These are phyloP conservation scores for Parazoanthus darwini DNA, from an alignment of 92 coral and sea anemone genomes.

Conservation along the genomic window DNA sequence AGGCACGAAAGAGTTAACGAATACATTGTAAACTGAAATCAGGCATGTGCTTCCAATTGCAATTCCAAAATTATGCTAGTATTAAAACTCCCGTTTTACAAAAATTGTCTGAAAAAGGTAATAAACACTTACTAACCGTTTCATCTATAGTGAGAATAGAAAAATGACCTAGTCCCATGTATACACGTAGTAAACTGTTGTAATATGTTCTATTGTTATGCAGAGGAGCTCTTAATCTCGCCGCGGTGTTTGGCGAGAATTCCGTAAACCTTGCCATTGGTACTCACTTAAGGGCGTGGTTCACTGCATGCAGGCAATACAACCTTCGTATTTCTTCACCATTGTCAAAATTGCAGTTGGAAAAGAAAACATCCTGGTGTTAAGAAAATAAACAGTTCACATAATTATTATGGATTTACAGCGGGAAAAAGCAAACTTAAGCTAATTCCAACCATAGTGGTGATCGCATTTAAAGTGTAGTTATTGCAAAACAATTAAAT, in stretches of 20 bases:
- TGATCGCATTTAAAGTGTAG: too few species aligned
- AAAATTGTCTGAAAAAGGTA: not conserved
- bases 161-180: too few species aligned
- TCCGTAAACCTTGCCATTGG: not conserved
- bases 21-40: too few species aligned
- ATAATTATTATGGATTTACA: not conserved
- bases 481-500: too few species aligned
- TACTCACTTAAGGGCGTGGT: constrained; percentile 90
- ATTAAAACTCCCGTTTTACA: too few species aligned
- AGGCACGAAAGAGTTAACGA: too few species aligned
- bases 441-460: too few species aligned
- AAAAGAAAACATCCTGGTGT: constrained; percentile 82
- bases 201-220: too few species aligned
- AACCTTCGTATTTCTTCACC: constrained; percentile 84
- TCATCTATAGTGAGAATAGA: not conserved
- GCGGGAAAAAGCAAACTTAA: not conserved
- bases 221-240: too few species aligned
- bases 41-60: not conserved
- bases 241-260: too few species aligned
- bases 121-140: not conserved
- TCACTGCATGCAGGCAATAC: constrained; percentile 89
- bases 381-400: not conserved
- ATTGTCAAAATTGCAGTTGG: constrained; percentile 82
- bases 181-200: too few species aligned
- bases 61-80: too few species aligned